These are phyloP conservation scores for Ophioninae sp. DNA, from an alignment of 2,888 invertebrate genomes.

Conservation along the genomic window DNA sequence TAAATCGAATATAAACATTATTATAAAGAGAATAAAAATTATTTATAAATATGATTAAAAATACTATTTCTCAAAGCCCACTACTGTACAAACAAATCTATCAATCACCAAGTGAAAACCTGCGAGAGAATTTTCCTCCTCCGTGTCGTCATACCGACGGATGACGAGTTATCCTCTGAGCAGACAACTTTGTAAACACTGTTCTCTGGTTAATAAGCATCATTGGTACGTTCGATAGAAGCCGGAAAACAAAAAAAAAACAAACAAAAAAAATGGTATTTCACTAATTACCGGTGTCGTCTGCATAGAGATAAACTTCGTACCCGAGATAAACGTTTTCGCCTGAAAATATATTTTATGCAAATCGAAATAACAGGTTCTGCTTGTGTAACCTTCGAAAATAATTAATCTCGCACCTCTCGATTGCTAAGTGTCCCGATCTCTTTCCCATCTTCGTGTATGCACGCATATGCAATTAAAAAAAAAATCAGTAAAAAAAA, in stretches of 20 bases:
- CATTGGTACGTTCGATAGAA: background rate
- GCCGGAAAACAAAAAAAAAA: background rate
- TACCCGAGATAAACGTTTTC: slow-evolving; percentile 24
- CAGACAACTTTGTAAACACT: background rate
- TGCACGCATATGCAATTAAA: background rate
- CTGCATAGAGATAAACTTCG: background rate
- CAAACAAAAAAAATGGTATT: slow-evolving; percentile 16
- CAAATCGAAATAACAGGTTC: slow-evolving; percentile 38
- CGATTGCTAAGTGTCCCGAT: background rate
- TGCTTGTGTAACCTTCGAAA: slow-evolving; percentile 11
- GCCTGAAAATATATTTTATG: slow-evolving; percentile 38
- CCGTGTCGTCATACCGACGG: slow-evolving; percentile 1
- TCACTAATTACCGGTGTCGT: slow-evolving; percentile 37
- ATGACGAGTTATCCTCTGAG: slow-evolving; percentile 2
- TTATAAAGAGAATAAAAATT: no score
- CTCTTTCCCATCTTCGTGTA: background rate
- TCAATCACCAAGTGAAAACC: background rate
- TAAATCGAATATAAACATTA: no score
- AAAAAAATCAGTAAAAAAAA: background rate
- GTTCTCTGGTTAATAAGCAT: slow-evolving; percentile 2
- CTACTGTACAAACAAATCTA: background rate
- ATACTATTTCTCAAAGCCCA: background rate
- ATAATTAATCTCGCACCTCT: slow-evolving; percentile 11
- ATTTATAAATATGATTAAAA: no score
- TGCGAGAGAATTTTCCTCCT: background rate